These are phyloP conservation scores for Drosophila triauraria DNA, from an alignment of 1,140 invertebrate species.

Conservation along the genomic window DNA sequence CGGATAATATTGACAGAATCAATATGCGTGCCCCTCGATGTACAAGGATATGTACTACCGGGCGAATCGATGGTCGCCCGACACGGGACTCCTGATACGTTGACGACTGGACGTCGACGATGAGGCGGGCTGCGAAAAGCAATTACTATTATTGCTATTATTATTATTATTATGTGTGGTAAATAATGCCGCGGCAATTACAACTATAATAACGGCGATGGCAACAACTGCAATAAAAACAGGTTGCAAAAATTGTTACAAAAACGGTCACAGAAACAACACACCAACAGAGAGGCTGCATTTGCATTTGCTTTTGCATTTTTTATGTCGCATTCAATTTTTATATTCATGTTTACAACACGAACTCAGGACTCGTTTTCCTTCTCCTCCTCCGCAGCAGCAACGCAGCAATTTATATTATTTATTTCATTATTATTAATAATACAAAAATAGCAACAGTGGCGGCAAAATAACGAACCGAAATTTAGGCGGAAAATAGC, in stretches of 20 bases:
- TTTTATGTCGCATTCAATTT: constrained; percentile 65
- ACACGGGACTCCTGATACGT: constrained; percentile 84
- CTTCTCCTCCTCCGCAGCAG: constrained; percentile 13
- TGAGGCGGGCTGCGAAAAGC: constrained; percentile 21
- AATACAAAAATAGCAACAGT: constrained; percentile 1
- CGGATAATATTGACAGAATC: constrained; percentile 85
- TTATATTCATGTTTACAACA: constrained; percentile 61
- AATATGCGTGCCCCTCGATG: constrained; percentile 89
- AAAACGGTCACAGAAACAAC: constrained; percentile 10
- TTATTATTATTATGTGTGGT: constrained; percentile 42
- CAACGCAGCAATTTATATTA: constrained; percentile 33
- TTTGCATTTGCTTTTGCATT: constrained; percentile 51
- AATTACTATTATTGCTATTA: constrained; percentile 36
- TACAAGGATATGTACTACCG: constrained; percentile 90
- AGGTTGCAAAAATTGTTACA: constrained; percentile 22
- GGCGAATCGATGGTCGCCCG: constrained; percentile 84
- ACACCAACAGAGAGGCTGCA: constrained; percentile 37
- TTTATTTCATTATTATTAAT: constrained; percentile 54
- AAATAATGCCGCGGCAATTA: constrained; percentile 41
- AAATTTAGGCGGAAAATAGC: constrained; percentile 14
- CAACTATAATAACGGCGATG: constrained; percentile 49
- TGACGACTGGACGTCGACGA: constrained; percentile 49
- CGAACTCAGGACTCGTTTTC: constrained; percentile 70
- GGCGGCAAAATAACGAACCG: not conserved
- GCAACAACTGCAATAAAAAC: constrained; percentile 25